These are phyloP conservation scores for Coptotermes formosanus DNA, from an alignment of 1,140 invertebrate genomes.

Conservation along the genomic window DNA sequence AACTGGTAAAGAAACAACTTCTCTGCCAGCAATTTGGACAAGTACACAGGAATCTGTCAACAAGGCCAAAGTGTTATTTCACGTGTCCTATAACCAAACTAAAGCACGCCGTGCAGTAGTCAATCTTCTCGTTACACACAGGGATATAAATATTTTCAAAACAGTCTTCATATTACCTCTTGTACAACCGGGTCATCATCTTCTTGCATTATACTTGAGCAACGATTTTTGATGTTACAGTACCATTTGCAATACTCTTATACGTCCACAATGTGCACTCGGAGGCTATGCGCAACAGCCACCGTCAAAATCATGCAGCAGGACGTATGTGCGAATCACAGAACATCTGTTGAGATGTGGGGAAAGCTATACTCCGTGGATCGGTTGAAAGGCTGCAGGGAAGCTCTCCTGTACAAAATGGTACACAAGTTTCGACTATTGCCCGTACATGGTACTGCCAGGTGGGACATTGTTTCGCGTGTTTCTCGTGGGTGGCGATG, in stretches of 20 bases:
- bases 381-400: no score
- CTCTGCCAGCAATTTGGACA: slow-evolving; percentile 73
- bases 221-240: neutral
- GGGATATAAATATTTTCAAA: neutral
- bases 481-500: no score
- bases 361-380: no score
- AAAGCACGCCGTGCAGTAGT: neutral
- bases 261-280: neutral
- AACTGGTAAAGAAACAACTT: slow-evolving; percentile 80
- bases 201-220: slow-evolving; percentile 25
- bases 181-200: slow-evolving; percentile 35
- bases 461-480: no score
- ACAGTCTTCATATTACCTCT: slow-evolving; percentile 30
- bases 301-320: no score
- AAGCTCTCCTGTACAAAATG: no score
- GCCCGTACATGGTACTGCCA: no score
- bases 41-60: slow-evolving; percentile 74
- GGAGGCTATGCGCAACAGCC: neutral
- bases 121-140: neutral
- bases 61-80: slow-evolving; percentile 43
- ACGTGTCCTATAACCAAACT: neutral
- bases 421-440: no score
- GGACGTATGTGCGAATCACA: no score
- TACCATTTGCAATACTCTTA: neutral
- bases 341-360: no score